Evolutionary conservation across 2,797 vertebrate species (phyloP).

Genomic region (Cyprinodon diabolis): DNA sequence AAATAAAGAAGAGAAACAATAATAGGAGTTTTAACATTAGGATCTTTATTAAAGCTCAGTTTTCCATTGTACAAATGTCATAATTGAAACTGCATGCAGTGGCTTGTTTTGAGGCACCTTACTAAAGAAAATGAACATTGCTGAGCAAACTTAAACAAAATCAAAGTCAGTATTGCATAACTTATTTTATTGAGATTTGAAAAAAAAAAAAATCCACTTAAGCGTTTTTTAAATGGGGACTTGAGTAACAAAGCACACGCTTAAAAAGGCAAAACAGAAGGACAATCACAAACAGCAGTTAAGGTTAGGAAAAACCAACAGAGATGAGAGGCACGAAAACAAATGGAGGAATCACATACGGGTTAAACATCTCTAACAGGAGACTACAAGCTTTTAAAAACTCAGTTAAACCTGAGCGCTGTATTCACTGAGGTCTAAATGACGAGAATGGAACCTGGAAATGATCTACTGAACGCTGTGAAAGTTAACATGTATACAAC

Average conservation of each 20-base stretch:
- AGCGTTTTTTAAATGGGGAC: conserved; percentile 60
- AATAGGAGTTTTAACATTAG: conserved; percentile 78
- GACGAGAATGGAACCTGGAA: conserved; percentile 28
- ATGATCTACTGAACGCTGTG: conserved; percentile 24
- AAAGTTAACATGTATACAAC: conserved; percentile 32
- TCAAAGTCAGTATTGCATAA: conserved; percentile 80
- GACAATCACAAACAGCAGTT: conserved; percentile 64
- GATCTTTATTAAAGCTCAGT: conserved; percentile 89
- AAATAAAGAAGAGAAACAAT: not conserved
- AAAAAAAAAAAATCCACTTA: conserved; percentile 71
- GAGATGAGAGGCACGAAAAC: conserved; percentile 68
- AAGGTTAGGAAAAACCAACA: conserved; percentile 65
- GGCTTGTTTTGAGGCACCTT: conserved; percentile 86
- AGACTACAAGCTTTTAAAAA: conserved; percentile 46
- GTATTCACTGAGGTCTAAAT: conserved; percentile 65
- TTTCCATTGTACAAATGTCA: conserved; percentile 86
- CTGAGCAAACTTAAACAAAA: conserved; percentile 47
- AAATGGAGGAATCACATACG: conserved; percentile 62
- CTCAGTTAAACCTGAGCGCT: conserved; percentile 72
- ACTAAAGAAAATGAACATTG: conserved; percentile 78
- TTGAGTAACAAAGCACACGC: conserved; percentile 60
- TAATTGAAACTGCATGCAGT: conserved; percentile 86
- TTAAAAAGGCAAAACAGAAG: conserved; percentile 65
- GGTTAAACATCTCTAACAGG: conserved; percentile 46
- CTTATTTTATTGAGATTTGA: conserved; percentile 80